These are phyloP conservation scores for Bungarus multicinctus DNA, from an alignment of 2,113 vertebrate species.

Conservation along the genomic window DNA sequence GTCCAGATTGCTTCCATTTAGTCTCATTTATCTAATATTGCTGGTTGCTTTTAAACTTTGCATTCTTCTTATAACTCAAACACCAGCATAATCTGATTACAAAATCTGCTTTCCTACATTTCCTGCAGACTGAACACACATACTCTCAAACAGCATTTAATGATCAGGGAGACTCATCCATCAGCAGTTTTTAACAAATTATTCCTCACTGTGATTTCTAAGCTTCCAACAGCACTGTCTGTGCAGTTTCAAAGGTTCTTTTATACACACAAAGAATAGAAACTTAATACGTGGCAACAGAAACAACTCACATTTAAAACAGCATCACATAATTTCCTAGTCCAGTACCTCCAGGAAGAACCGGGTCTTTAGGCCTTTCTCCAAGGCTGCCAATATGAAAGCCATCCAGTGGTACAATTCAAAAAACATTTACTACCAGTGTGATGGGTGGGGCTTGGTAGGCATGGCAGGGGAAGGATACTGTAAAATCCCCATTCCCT, in stretches of 20 bases:
- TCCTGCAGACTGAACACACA: not conserved
- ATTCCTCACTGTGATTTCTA: not conserved
- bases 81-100: not conserved
- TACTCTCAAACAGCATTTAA: not conserved
- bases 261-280: not conserved
- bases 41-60: not conserved
- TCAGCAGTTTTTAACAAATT: not conserved
- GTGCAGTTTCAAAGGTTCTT: not conserved
- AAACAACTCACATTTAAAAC: not conserved
- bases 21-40: not conserved
- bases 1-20: not conserved
- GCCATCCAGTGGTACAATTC: not conserved
- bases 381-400: not conserved
- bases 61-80: not conserved
- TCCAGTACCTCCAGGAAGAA: not conserved
- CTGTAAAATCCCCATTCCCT: too few species aligned
- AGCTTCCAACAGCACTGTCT: not conserved
- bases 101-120: not conserved
- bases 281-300: not conserved
- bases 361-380: not conserved
- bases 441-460: too few species aligned
- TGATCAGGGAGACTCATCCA: not conserved
- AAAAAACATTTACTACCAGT: too few species aligned
- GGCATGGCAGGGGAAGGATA: too few species aligned
- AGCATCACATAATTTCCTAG: not conserved